A percentile compares a stretch with the other conserved stretches of the same genome.
These are phyloP conservation scores for Hippocampus guttulatus DNA, from an alignment of 2,113 vertebrate genomes.

Conservation along the genomic window DNA sequence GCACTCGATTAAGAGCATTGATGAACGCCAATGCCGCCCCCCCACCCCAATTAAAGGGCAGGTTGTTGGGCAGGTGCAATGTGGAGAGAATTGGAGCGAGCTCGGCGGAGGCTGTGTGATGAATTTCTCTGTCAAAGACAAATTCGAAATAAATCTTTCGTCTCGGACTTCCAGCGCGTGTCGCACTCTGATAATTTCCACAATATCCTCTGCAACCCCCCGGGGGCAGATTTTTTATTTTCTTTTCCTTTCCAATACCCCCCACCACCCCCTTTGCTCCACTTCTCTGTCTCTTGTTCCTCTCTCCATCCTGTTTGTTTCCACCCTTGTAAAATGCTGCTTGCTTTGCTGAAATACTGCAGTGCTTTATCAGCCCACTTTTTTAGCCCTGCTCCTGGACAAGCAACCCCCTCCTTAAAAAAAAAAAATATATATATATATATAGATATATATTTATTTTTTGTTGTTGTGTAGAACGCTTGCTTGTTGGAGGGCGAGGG, in stretches of 20 bases:
- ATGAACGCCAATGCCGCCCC: too few relatives aligned
- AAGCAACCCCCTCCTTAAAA: slow-evolving; percentile 16
- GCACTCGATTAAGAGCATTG: not conserved
- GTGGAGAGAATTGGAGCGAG: slow-evolving; percentile 42
- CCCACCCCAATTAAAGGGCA: not conserved
- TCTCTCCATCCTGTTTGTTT: slow-evolving; percentile 62
- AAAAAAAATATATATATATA: too few relatives aligned
- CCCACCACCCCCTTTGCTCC: slow-evolving; percentile 31
- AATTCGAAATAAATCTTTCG: slow-evolving; percentile 67
- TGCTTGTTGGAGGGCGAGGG: slow-evolving; percentile 31
- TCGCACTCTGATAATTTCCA: slow-evolving; percentile 70
- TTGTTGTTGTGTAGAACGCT: slow-evolving; percentile 42
- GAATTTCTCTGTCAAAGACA: slow-evolving; percentile 67
- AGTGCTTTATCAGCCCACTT: slow-evolving; percentile 62
- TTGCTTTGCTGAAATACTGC: slow-evolving; percentile 75
- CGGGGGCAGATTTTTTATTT: slow-evolving; percentile 51
- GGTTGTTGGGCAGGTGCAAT: slow-evolving; percentile 3
- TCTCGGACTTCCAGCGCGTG: slow-evolving; percentile 61
- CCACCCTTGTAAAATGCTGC: slow-evolving; percentile 69
- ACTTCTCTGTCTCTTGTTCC: slow-evolving; percentile 23
- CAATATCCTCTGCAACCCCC: slow-evolving; percentile 69
- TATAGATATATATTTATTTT: slow-evolving; percentile 40
- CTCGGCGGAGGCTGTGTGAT: slow-evolving; percentile 35
- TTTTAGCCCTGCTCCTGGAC: slow-evolving; percentile 37
- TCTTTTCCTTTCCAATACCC: slow-evolving; percentile 39